phyloP scores from a whole-genome alignment of 37 sponge, comb jelly and placozoan species.

The Lycopodina hypogea region DNA sequence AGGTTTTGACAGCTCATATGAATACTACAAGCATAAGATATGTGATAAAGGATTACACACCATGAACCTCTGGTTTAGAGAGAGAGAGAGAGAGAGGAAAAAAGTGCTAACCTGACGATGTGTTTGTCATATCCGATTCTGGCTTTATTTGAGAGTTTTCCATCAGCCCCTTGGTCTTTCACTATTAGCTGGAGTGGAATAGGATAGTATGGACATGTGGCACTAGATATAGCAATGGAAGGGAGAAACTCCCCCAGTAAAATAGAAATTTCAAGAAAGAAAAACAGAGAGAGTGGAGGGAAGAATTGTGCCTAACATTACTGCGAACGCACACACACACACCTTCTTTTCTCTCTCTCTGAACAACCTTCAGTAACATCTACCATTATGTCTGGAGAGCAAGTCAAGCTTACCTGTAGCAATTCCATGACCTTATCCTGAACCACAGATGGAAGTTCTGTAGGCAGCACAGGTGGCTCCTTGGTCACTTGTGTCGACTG shows the following conservation, averaged over 20 bases:
- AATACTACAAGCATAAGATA: conserved; percentile 3
- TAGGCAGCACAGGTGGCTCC: conserved; percentile 45
- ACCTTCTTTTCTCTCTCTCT: too few relatives aligned
- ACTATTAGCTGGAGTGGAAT: conserved; percentile 7
- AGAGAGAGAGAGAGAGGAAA: neutral
- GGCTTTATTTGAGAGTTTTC: conserved; percentile 46
- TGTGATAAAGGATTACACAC: neutral
- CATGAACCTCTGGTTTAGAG: neutral
- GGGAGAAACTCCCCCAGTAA: too few relatives aligned
- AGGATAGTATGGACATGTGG: neutral
- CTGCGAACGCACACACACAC: too few relatives aligned
- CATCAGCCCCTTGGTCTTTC: conserved; percentile 32
- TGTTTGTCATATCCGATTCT: conserved; percentile 34
- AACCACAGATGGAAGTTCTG: conserved; percentile 20
- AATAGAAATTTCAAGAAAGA: too few relatives aligned
- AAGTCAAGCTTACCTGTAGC: conserved; percentile 49
- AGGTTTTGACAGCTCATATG: conserved; percentile 19
- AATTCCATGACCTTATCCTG: conserved; percentile 7
- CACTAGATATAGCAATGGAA: too few relatives aligned
- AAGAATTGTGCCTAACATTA: neutral
- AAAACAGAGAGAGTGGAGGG: neutral
- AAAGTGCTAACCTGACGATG: conserved; percentile 41
- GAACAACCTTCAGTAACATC: too few relatives aligned
- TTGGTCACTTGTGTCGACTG: neutral
- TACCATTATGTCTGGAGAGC: too few relatives aligned